These are phyloP conservation scores for Propithecus coquereli DNA, from an alignment of 2,113 vertebrate species.

Conservation along the genomic window DNA sequence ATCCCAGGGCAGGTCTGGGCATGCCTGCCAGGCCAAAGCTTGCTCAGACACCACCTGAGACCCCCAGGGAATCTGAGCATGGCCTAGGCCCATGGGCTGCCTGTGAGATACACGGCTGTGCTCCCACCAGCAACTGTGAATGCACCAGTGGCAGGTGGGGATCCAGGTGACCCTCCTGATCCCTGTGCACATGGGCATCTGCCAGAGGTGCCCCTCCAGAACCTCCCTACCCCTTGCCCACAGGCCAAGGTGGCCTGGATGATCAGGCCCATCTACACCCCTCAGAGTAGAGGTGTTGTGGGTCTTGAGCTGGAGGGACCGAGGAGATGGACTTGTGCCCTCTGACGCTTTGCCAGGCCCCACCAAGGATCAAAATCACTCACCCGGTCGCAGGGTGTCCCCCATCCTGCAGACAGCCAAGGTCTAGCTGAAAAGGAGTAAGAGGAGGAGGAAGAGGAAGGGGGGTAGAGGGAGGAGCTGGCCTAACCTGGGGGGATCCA, in stretches of 20 bases:
- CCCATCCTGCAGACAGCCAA: slow-evolving; percentile 60
- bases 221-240: not conserved
- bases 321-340: not conserved
- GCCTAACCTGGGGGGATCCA: not conserved
- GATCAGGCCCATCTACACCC: not conserved
- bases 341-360: not conserved
- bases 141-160: not conserved
- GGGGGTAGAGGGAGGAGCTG: slow-evolving; percentile 52
- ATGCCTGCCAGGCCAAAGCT: slow-evolving; percentile 41
- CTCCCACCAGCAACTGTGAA: not conserved
- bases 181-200: not conserved
- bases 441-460: not conserved
- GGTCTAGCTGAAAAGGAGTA: slow-evolving; percentile 37
- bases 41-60: slow-evolving; percentile 42
- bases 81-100: not conserved
- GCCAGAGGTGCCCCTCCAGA: not conserved
- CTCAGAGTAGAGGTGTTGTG: not conserved
- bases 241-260: not conserved
- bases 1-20: slow-evolving; percentile 68
- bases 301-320: not conserved
- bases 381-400: slow-evolving; percentile 58
- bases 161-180: not conserved
- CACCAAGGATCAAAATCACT: slow-evolving; percentile 54
- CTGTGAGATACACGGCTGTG: not conserved
- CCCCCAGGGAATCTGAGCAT: slow-evolving; percentile 3